A percentile compares a stretch with the other conserved stretches of the same genome.
These are phyloP conservation scores for Lamproptera curius DNA, from an alignment of 2,888 invertebrate species.

Conservation along the genomic window DNA sequence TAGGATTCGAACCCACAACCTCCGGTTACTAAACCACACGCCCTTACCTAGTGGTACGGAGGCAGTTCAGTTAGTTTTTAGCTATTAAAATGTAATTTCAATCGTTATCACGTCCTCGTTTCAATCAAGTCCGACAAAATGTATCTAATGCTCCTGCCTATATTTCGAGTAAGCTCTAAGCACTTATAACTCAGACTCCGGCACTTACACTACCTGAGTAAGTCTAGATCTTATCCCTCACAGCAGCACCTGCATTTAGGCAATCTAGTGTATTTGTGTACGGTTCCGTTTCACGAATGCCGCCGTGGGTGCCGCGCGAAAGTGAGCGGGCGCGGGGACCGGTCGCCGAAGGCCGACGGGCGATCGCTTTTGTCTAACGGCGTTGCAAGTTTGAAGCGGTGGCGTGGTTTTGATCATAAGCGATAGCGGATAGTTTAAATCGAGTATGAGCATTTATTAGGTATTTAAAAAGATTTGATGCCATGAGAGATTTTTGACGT, in stretches of 20 bases:
- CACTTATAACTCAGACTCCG: neutral
- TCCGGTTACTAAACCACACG: no score
- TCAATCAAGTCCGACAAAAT: no score
- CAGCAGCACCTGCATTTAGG: no score
- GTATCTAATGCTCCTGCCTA: no score
- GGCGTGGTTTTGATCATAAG: no score
- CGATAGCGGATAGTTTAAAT: neutral
- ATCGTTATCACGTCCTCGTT: no score
- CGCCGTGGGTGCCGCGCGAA: slow-evolving; percentile 60
- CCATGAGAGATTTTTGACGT: neutral
- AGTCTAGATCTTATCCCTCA: neutral
- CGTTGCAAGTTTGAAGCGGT: slow-evolving; percentile 32
- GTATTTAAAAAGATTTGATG: neutral
- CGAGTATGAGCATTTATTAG: neutral
- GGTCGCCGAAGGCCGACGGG: slow-evolving; percentile 69
- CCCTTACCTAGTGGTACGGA: no score
- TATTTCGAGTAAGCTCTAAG: neutral
- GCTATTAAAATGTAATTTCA: no score
- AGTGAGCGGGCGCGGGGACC: slow-evolving; percentile 72
- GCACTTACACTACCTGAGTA: neutral
- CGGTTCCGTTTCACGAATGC: slow-evolving; percentile 26
- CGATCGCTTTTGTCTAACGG: slow-evolving; percentile 67
- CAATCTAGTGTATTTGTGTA: neutral
- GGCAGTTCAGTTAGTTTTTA: no score
- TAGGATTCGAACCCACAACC: no score